phyloP scores from a whole-genome alignment of 2,113 vertebrate species.

The Pagrus major region DNA sequence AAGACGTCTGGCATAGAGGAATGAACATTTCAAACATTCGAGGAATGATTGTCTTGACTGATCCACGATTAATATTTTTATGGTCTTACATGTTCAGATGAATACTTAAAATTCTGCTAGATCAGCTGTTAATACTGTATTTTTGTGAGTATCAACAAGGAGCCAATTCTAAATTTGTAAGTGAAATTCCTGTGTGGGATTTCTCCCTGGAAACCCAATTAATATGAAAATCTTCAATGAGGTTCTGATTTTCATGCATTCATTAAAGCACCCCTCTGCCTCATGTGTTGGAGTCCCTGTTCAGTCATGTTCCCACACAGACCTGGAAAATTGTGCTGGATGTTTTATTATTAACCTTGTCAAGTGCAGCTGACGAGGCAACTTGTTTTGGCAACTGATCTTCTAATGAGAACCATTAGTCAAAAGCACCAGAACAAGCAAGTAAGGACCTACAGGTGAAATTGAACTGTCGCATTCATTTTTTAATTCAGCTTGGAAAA shows the following conservation, averaged over 20 bases:
- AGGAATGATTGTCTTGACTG: not conserved
- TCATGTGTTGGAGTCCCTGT: not conserved
- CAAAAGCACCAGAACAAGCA: not conserved
- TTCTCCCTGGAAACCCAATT: constrained; percentile 26
- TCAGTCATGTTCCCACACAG: not conserved
- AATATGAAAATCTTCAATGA: constrained; percentile 66
- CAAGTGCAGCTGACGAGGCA: no score
- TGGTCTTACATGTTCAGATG: constrained; percentile 17
- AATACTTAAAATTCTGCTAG: not conserved
- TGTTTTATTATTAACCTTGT: no score
- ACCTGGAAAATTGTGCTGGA: not conserved
- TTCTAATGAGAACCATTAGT: no score
- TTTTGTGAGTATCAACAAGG: constrained; percentile 34
- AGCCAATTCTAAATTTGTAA: constrained; percentile 39
- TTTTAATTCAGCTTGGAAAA: no score
- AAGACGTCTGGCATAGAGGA: constrained; percentile 90
- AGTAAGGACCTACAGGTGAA: not conserved
- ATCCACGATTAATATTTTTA: not conserved
- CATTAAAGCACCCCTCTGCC: constrained; percentile 46
- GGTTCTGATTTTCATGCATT: constrained; percentile 44
- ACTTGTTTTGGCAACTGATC: not conserved
- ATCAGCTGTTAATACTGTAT: constrained; percentile 9
- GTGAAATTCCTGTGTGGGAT: constrained; percentile 54
- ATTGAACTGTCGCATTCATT: not conserved
- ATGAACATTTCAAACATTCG: constrained; percentile 55